A percentile compares a stretch with the other conserved stretches of the same genome.
Conservation (phyloP, 1,140 invertebrate species). For the Riptortus pedestris region DNA sequence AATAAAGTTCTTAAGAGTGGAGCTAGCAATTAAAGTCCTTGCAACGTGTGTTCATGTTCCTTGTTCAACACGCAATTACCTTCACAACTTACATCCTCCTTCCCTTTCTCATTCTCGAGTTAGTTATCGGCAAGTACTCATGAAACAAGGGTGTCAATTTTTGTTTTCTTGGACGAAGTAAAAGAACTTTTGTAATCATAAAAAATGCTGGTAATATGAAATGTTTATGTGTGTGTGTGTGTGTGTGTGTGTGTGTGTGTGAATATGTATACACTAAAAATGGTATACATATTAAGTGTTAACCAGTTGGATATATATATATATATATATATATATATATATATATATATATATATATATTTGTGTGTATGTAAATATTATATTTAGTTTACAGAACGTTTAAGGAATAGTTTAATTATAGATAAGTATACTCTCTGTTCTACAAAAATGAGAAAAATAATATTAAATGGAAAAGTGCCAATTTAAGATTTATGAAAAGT, state of each 20-base stretch:
- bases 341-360: constrained; percentile 11
- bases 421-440: no score
- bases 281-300: no score
- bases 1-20: not conserved
- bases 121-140: no score
- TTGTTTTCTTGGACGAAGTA: no score
- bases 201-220: not conserved
- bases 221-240: not conserved
- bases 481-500: no score
- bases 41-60: constrained; percentile 1
- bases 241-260: not conserved
- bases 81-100: not conserved
- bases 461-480: no score
- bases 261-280: not conserved
- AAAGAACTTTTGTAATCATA: no score
- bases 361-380: not conserved
- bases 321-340: constrained; percentile 1
- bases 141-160: no score
- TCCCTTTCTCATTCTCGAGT: not conserved
- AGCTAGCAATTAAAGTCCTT: constrained; percentile 4
- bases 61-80: constrained; percentile 1
- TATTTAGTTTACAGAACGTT: not conserved
- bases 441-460: no score
- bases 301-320: not conserved
- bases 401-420: not conserved